phyloP scores from a whole-genome alignment of 1,140 invertebrate genomes.

The Metopolophium dirhodum region DNA sequence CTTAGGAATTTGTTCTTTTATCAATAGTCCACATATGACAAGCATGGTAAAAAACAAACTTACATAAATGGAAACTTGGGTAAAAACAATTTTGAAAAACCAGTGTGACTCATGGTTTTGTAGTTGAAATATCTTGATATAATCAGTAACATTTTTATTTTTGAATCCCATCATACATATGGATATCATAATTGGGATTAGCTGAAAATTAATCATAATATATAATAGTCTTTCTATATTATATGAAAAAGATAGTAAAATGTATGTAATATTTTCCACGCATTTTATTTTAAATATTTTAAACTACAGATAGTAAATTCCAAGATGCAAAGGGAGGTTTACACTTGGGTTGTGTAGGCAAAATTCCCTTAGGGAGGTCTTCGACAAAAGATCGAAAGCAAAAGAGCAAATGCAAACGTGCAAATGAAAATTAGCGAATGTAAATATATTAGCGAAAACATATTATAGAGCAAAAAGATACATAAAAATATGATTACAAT shows the following conservation, averaged over 20 bases:
- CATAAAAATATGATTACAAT: too few relatives aligned
- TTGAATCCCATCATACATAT: slow-evolving; percentile 20
- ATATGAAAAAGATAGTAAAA: background rate
- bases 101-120: background rate
- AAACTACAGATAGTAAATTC: background rate
- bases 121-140: background rate
- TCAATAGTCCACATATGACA: slow-evolving; percentile 1
- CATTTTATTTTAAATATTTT: background rate
- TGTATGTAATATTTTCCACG: background rate
- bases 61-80: slow-evolving; percentile 9
- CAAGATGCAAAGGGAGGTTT: background rate
- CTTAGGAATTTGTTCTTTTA: slow-evolving; percentile 42
- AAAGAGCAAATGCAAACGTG: too few relatives aligned
- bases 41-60: slow-evolving; percentile 29
- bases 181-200: slow-evolving; percentile 11
- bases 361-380: background rate
- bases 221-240: background rate
- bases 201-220: background rate
- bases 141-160: background rate
- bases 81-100: slow-evolving; percentile 39
- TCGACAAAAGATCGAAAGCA: too few relatives aligned
- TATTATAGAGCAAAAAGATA: too few relatives aligned
- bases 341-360: background rate
- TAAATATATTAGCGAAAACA: too few relatives aligned
- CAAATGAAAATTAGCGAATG: too few relatives aligned